Evolutionary conservation across 1,140 invertebrate species (phyloP), one percentile per base, ranked within the genome.

Genomic region (Zaprionus kolodkinae): DNA sequence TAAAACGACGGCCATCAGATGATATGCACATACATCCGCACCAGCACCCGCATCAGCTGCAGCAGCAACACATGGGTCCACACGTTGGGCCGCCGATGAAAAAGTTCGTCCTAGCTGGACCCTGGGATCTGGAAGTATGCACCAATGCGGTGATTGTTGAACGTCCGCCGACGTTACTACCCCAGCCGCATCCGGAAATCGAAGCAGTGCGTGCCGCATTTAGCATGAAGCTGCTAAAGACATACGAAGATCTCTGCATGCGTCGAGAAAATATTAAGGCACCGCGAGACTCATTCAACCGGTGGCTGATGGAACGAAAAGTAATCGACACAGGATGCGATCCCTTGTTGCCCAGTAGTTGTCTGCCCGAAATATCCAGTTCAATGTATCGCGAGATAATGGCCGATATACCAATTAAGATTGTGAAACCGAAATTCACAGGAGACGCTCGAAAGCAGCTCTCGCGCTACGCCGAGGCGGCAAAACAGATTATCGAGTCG

Each of bases 371-470:
- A 93, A 96, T 99, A 73, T 99, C 98, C 1, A 95, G 96, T 91
- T 97, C 97, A 5, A 98, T 99, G 98, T 99, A 98, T 93, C 95
- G 97, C 64, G 98, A 99, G 94, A 99, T 99, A 33, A 99, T 99
- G 97, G 98, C 99, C 93, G 98, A 99, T 92, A 98, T 99, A 83
- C 98, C 98, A 0, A 97, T 99, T 35, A 99, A 99, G 93, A 94
- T 99, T 50, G 95, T 97, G 6, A 96, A 97, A 92, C 98, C 98
- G 10, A 99, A 99, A 93, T 99, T 97, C 91, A 98, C 97, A 7
- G 97, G 97, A 6, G 98, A 99, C 93, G 98, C 98, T 0, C 94
- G 98, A n/a, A 99, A 99, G 93, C 98, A 99, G 91, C 93, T 99
- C 1, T 98, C 97, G 7, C 95, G 97, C 45, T 99, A 99, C 93